Evolutionary conservation across 2,888 invertebrate species (phyloP).

Genomic region (Spialia ferax): DNA sequence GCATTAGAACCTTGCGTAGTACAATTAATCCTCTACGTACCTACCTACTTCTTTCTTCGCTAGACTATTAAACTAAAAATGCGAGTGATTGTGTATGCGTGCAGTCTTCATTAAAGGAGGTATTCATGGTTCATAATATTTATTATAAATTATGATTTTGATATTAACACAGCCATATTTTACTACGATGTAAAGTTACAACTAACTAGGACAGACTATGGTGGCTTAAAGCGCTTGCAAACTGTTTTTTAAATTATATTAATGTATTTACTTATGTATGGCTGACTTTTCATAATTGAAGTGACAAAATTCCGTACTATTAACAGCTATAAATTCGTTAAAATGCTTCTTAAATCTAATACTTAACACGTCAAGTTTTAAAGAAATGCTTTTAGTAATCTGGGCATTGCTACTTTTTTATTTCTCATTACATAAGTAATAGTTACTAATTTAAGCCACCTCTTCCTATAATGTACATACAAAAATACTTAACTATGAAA

Average conservation of each 20-base stretch:
- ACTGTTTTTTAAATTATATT: neutral
- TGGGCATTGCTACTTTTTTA: neutral
- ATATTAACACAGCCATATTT: slow-evolving; percentile 84
- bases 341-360: too few species aligned
- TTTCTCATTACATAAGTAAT: neutral
- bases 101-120: slow-evolving; percentile 62
- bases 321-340: too few species aligned
- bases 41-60: too few species aligned
- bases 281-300: too few species aligned
- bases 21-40: neutral
- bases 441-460: neutral
- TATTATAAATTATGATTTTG: slow-evolving; percentile 78
- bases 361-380: too few species aligned
- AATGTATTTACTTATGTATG: neutral
- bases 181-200: slow-evolving; percentile 56
- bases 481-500: slow-evolving; percentile 52
- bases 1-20: slow-evolving; percentile 1
- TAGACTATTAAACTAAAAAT: slow-evolving; percentile 12
- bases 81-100: slow-evolving; percentile 30
- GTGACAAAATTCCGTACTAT: too few species aligned
- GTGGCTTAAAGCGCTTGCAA: neutral
- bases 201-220: slow-evolving; percentile 47
- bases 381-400: neutral
- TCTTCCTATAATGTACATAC: slow-evolving; percentile 45
- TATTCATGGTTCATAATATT: slow-evolving; percentile 77